Evolutionary conservation across 2,797 vertebrate genomes (phyloP), one percentile per base, ranked within the genome.

Genomic region (Labroides dimidiatus): DNA sequence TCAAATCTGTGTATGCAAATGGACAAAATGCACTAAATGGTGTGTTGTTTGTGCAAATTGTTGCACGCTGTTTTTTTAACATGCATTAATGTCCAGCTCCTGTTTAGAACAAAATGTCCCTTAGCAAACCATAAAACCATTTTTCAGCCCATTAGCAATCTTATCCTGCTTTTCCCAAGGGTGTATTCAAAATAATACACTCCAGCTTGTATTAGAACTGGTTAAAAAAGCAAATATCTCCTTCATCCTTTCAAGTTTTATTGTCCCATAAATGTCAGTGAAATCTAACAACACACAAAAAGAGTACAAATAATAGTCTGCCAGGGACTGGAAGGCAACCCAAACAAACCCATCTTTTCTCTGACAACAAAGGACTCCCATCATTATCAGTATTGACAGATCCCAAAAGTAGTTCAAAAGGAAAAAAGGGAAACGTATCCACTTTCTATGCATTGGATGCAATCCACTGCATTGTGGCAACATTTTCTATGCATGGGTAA

Each of bases 401-500:
- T 57, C 80, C 72, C 74, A 82, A 82, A 78, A 78, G 64, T 68
- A 24, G 42, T 56, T 37, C 39, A 36, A 42, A 75, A 67, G 69
- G 41, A 48, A 55, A 56, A 36, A 65, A 57, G 2, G 20, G 20
- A 48, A 23, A 54, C 62, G 27, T 20, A 64, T 72, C 76, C 83
- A 39, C 72, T 89, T 86, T 90, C 75, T 86, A 87, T 87, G 85
- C 85, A 89, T 84, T 87, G 83, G 82, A 41, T 84, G 64, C 59
- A 62, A 82, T 79, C 47, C 66, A 45, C 71, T 62, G 67, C 51
- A 51, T 17, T 24, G 57, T 64, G 41, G 64, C 56, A 41, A 47
- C 50, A 39, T 69, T 87, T 73, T 77, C 84, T 82, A 87, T 90
- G 85, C 86, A 91, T 89, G 85, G 58, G 70, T 81, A 84, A 82